phyloP scores from a whole-genome alignment of 2,113 vertebrate species.

The Apistogramma diplotaenia region DNA sequence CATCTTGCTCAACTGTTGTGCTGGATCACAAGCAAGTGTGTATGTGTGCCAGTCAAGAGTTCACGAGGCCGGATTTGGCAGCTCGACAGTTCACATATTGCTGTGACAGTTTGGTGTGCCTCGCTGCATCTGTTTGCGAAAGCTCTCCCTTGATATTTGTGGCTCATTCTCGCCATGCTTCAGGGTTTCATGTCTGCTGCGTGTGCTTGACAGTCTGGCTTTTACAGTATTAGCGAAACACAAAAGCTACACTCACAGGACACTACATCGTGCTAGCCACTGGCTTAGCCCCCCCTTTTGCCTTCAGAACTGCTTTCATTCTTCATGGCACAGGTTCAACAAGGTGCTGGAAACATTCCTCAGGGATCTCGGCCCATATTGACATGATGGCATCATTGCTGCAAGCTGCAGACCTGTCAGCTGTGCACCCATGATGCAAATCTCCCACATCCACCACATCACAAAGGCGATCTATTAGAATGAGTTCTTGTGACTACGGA shows the following conservation, averaged over 20 bases:
- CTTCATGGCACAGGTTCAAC: background rate
- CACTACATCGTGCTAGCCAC: background rate
- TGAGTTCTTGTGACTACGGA: background rate
- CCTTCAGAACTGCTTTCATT: no score
- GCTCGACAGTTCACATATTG: slow-evolving; percentile 14
- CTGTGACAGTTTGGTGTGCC: slow-evolving; percentile 21
- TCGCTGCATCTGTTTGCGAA: slow-evolving; percentile 22
- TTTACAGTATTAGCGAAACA: background rate
- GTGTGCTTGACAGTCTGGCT: background rate
- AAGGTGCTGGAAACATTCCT: background rate
- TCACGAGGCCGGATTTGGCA: slow-evolving; percentile 30
- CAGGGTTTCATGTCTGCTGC: slow-evolving; percentile 2
- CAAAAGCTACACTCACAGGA: background rate
- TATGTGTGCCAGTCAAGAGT: slow-evolving; percentile 19
- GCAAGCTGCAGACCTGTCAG: background rate
- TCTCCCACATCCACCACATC: background rate
- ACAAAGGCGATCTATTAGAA: background rate
- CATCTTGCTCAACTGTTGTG: background rate
- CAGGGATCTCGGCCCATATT: background rate
- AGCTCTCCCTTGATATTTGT: slow-evolving; percentile 18
- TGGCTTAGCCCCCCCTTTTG: no score
- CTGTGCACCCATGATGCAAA: background rate
- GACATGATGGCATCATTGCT: background rate
- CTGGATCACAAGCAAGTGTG: background rate
- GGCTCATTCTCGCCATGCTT: slow-evolving; percentile 1